Base-by-base conservation (phyloP, 53 echinoderm and acorn worm species). In the Stichopus horrens region DNA sequence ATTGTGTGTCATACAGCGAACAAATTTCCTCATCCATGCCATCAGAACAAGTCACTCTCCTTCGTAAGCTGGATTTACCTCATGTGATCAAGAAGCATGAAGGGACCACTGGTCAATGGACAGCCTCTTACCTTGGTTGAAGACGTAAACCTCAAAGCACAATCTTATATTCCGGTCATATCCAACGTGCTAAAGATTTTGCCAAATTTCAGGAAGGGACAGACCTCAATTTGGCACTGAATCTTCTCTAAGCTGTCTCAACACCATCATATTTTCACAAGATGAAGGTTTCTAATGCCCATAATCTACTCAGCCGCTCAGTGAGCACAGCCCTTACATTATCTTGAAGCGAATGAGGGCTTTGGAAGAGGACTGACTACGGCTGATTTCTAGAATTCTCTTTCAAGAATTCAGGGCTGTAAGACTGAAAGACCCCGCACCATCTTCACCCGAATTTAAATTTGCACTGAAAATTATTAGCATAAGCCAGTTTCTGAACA, bases 261-360 rank as follows among this genome's bases (percentile, higher is more conserved):
- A 86, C 84, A 4, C 93, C 93, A 18, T 86, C 91, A 6, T 86
- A 93, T 84, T 92, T 90, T 83, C 89, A 90, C 23, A 93, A 93
- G 75, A 93, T 86, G 89, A 93, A 93, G 54, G 87, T 91, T 9
- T 89, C 86, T 8, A 88, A 91, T 86, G 93, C 93, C 53, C 56
- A 67, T 13, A 91, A 79, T 59, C 65, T 91, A 37, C 37, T 93
- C 52, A 93, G 89, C 54, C 90, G 91, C 52, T 60, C 66, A 58
- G 90, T 90, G 13, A 86, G 90, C 6, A 63, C 74, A 14, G 90
- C 84, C 0, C 20, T 92, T 13, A 14, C 9, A 20, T 90, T 37
- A 90, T 75, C 58, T 92, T 16, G 93, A 83, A 5, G 75, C 88
- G 8, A n/a, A 20, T 83, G 90, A 92, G 81, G 77, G 83, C 74